Conservation (phyloP, 2,888 invertebrate genomes). For the Hymenopus coronatus region DNA sequence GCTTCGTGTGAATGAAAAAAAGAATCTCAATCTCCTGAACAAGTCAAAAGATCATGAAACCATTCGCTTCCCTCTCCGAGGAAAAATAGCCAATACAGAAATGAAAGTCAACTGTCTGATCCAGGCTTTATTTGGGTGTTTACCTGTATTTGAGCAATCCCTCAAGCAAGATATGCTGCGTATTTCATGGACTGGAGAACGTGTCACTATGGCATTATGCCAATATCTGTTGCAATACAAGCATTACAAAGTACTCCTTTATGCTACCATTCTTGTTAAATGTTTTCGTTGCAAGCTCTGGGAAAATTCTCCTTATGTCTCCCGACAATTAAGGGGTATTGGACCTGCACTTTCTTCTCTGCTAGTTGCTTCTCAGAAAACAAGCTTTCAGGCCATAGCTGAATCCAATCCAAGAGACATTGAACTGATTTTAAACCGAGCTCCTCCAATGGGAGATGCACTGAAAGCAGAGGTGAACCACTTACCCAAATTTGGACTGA, state of each 20-base stretch:
- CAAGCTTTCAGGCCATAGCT: conserved; percentile 60
- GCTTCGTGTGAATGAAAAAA: conserved; percentile 66
- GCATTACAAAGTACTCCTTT: conserved; percentile 56
- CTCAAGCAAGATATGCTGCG: conserved; percentile 67
- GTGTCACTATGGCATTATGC: conserved; percentile 61
- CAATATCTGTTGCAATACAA: conserved; percentile 37
- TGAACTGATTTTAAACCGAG: conserved; percentile 72
- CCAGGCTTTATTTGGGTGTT: conserved; percentile 70
- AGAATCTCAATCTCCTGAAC: conserved; percentile 66
- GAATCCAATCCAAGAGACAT: conserved; percentile 69
- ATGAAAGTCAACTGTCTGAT: conserved; percentile 78
- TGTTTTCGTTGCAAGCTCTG: conserved; percentile 67
- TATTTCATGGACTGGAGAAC: conserved; percentile 64
- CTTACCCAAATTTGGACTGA: conserved; percentile 62
- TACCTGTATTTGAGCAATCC: conserved; percentile 64
- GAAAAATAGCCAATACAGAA: conserved; percentile 65
- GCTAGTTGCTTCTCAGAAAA: conserved; percentile 65
- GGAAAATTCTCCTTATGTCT: conserved; percentile 69
- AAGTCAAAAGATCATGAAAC: conserved; percentile 56
- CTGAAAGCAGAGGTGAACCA: conserved; percentile 59
- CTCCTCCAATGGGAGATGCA: conserved; percentile 69
- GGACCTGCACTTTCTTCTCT: conserved; percentile 62
- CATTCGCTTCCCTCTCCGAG: conserved; percentile 67
- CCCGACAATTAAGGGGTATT: conserved; percentile 69
- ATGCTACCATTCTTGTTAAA: conserved; percentile 62